A percentile compares a stretch with the other conserved stretches of the same genome.
These are phyloP conservation scores for Lepisosteus oculatus DNA, from an alignment of 2,113 vertebrate species.

Conservation along the genomic window DNA sequence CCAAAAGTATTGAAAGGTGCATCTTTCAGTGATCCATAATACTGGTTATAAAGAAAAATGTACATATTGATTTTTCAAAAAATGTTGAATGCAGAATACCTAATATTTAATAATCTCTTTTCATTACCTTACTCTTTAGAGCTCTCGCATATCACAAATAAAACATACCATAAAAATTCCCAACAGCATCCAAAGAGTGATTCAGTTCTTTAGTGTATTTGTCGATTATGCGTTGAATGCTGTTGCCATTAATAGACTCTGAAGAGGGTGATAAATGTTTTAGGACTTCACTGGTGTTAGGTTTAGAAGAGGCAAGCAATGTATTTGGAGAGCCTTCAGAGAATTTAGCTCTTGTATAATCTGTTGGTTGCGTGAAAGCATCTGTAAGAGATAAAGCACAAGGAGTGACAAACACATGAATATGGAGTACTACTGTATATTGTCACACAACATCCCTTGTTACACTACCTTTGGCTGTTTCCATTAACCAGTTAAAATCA, in stretches of 20 bases:
- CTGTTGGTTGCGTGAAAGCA: constrained; percentile 28
- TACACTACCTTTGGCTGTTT: no score
- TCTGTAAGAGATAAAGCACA: constrained; percentile 46
- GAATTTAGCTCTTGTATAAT: background rate
- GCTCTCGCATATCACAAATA: no score
- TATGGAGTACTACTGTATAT: background rate
- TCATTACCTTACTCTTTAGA: background rate
- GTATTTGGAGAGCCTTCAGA: rapidly evolving
- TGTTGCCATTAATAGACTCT: constrained; percentile 28
- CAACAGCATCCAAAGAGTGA: constrained; percentile 39
- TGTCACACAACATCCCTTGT: no score
- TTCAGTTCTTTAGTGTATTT: constrained; percentile 55
- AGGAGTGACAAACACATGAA: background rate
- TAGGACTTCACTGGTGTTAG: constrained; percentile 22
- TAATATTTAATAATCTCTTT: background rate
- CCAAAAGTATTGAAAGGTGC: no score
- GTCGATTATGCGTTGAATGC: constrained; percentile 56
- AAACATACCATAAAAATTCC: constrained; percentile 49
- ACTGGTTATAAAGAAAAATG: no score
- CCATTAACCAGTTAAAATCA: no score
- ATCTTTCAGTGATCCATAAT: background rate
- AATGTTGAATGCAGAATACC: background rate
- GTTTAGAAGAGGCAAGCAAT: constrained; percentile 16
- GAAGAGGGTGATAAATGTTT: background rate
- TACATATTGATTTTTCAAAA: background rate